phyloP scores from a whole-genome alignment of 2,888 invertebrate genomes.

The Entomobrya multifasciata region DNA sequence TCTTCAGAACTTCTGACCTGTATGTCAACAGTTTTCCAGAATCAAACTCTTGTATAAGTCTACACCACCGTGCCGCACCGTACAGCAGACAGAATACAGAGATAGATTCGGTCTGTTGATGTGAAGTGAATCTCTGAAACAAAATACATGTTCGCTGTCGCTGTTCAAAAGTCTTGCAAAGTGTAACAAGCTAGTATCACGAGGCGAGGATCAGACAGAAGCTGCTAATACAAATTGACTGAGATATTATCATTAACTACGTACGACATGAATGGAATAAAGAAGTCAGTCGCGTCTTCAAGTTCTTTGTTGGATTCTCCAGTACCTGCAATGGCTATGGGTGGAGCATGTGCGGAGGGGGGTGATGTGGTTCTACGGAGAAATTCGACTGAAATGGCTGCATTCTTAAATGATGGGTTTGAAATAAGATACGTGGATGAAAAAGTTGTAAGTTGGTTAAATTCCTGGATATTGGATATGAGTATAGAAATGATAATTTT shows the following conservation, averaged over 20 bases:
- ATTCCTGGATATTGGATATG: too few relatives aligned
- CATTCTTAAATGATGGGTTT: conserved; percentile 72
- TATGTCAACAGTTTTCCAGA: background rate
- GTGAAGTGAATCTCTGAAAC: too few relatives aligned
- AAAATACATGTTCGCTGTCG: too few relatives aligned
- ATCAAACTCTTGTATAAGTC: too few relatives aligned
- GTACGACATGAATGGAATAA: conserved; percentile 58
- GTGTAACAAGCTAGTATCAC: conserved; percentile 37
- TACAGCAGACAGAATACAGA: too few relatives aligned
- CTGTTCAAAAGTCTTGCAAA: too few relatives aligned
- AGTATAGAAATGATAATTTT: background rate
- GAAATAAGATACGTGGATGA: conserved; percentile 74
- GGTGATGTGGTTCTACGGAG: conserved; percentile 47
- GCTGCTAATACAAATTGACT: background rate
- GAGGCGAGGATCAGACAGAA: background rate
- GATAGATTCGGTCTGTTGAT: too few relatives aligned
- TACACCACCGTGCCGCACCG: too few relatives aligned
- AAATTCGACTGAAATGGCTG: conserved; percentile 62
- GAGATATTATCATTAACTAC: background rate
- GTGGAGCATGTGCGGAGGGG: conserved; percentile 21
- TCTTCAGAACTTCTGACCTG: background rate
- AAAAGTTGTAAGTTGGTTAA: conserved; percentile 76
- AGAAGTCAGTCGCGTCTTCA: conserved; percentile 46
- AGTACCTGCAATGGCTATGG: background rate
- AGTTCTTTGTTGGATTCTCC: conserved; percentile 47